Conservation (phyloP, 2,888 invertebrate species). For the Alcis repandata region DNA sequence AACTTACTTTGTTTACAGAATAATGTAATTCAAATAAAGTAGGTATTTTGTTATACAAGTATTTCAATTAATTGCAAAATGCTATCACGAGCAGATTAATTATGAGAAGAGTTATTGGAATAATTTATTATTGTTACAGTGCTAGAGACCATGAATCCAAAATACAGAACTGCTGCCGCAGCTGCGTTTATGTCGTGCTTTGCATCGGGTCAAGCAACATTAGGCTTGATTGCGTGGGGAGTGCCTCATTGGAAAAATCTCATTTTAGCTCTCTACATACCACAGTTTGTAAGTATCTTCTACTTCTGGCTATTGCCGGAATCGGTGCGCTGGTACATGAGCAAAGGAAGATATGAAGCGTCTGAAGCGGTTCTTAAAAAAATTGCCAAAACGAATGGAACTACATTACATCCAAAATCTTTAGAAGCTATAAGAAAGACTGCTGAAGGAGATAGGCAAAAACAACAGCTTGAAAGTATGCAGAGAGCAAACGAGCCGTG, state of each 20-base stretch:
- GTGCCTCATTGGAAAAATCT: slow-evolving; percentile 89
- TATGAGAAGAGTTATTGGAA: too few species aligned
- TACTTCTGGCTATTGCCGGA: slow-evolving; percentile 90
- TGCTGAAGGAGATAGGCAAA: slow-evolving; percentile 59
- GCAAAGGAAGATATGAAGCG: slow-evolving; percentile 88
- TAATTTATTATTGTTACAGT: slow-evolving; percentile 79
- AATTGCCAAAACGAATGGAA: slow-evolving; percentile 88
- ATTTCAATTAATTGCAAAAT: too few species aligned
- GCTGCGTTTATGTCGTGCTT: slow-evolving; percentile 34
- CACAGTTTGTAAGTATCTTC: slow-evolving; percentile 88
- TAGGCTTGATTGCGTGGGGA: slow-evolving; percentile 86
- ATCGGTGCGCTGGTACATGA: slow-evolving; percentile 92
- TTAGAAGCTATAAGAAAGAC: slow-evolving; percentile 59
- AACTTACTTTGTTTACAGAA: background rate
- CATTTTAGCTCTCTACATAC: slow-evolving; percentile 89
- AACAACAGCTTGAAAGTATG: slow-evolving; percentile 50
- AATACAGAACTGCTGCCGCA: slow-evolving; percentile 17
- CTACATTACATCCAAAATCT: slow-evolving; percentile 66
- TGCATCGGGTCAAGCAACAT: slow-evolving; percentile 12
- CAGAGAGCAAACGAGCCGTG: slow-evolving; percentile 62
- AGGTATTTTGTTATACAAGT: background rate
- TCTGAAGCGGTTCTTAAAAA: slow-evolving; percentile 87
- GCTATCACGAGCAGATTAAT: too few species aligned
- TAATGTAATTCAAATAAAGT: background rate
- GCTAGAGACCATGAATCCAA: slow-evolving; percentile 59